These are phyloP conservation scores for Drosophila subquinaria DNA, from an alignment of 2,888 invertebrate genomes.

Conservation along the genomic window DNA sequence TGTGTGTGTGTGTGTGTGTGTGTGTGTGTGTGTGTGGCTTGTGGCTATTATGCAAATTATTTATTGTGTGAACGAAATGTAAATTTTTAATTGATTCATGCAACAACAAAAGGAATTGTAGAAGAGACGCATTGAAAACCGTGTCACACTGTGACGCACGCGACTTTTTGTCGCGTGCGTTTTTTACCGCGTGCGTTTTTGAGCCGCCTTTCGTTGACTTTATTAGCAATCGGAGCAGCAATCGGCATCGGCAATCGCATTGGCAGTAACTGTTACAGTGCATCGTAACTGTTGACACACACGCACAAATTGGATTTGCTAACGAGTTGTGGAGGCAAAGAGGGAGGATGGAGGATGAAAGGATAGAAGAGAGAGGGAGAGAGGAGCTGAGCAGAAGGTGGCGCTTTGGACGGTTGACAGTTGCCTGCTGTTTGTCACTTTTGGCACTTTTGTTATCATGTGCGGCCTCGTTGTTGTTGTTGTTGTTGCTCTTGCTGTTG, in stretches of 20 bases:
- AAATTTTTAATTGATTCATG: conserved; percentile 75
- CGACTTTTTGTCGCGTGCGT: conserved; percentile 44
- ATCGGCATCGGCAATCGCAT: conserved; percentile 13
- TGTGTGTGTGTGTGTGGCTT: conserved; percentile 12
- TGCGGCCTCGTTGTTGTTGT: conserved; percentile 30
- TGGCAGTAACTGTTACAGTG: conserved; percentile 38
- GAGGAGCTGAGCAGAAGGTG: not conserved
- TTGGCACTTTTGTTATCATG: conserved; percentile 76
- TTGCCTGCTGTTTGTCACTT: conserved; percentile 76
- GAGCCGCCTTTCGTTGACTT: conserved; percentile 15
- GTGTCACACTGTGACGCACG: conserved; percentile 57
- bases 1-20: no score
- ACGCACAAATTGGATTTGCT: conserved; percentile 79
- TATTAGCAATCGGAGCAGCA: conserved; percentile 23
- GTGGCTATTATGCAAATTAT: conserved; percentile 71
- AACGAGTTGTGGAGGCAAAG: conserved; percentile 55
- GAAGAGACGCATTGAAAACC: conserved; percentile 36
- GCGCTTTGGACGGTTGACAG: conserved; percentile 52
- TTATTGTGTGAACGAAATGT: conserved; percentile 71
- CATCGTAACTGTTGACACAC: conserved; percentile 71
- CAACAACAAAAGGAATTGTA: conserved; percentile 11
- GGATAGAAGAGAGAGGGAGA: not conserved
- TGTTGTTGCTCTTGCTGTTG: conserved; percentile 2
- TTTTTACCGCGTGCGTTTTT: conserved; percentile 15
- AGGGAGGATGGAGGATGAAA: not conserved